Conservation (phyloP, 2,888 invertebrate genomes). For the Caprella mutica region DNA sequence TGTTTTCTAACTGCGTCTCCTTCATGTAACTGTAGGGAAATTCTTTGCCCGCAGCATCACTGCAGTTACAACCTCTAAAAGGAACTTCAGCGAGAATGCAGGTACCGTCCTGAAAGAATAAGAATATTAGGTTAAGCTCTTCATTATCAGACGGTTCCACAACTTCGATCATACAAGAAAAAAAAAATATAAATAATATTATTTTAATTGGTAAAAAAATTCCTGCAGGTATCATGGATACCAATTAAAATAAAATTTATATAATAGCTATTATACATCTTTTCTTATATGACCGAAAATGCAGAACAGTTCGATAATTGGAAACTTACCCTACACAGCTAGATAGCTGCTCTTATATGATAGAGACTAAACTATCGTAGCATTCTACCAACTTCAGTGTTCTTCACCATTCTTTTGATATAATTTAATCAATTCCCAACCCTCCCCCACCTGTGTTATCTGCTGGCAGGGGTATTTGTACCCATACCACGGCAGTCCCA, state of each 20-base stretch:
- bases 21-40: conserved; percentile 29
- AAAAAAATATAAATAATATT: neutral
- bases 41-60: conserved; percentile 41
- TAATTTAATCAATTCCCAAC: neutral
- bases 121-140: neutral
- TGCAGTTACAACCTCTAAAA: conserved; percentile 41
- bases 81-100: conserved; percentile 39
- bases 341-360: too few species aligned
- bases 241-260: too few species aligned
- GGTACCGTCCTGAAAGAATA: conserved; percentile 36
- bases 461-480: conserved; percentile 41
- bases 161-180: too few species aligned
- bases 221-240: too few species aligned
- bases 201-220: too few species aligned
- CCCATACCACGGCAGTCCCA: conserved; percentile 43
- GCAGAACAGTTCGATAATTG: too few species aligned
- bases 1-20: conserved; percentile 26
- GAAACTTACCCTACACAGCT: too few species aligned
- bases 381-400: too few species aligned
- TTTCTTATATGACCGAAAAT: too few species aligned
- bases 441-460: conserved; percentile 31
- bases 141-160: too few species aligned
- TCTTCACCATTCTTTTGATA: neutral
- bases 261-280: too few species aligned
- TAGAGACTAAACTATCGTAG: too few species aligned